These are phyloP conservation scores for Agelas oroides DNA, from an alignment of 37 sponge, comb jelly and placozoan genomes.

Conservation along the genomic window DNA sequence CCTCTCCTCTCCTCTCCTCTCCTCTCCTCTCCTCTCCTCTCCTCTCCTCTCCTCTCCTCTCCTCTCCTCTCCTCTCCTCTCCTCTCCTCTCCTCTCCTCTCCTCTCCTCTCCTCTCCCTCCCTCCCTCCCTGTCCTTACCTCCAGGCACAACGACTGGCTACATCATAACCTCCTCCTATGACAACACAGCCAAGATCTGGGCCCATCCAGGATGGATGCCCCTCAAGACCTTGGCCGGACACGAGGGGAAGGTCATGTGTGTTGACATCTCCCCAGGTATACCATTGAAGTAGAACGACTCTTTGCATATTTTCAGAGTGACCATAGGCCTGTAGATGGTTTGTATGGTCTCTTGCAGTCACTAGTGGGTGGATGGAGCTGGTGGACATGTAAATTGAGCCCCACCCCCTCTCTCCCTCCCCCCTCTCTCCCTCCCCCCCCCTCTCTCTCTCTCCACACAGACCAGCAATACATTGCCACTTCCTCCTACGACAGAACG, in stretches of 20 bases:
- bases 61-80: too few species aligned
- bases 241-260: slow-evolving; percentile 98
- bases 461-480: slow-evolving; percentile 85
- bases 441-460: not conserved
- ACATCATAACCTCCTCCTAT: slow-evolving; percentile 85
- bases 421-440: not conserved
- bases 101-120: too few species aligned
- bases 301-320: too few species aligned
- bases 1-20: too few species aligned
- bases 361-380: too few species aligned
- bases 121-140: too few species aligned
- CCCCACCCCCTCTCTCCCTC: not conserved
- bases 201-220: slow-evolving; percentile 97
- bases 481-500: slow-evolving; percentile 97
- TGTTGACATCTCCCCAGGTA: slow-evolving; percentile 91
- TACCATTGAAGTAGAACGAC: not conserved
- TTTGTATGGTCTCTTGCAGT: too few species aligned
- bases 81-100: too few species aligned
- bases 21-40: not conserved
- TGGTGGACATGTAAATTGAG: too few species aligned
- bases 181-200: slow-evolving; percentile 97
- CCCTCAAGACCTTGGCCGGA: slow-evolving; percentile 95
- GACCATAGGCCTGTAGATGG: too few species aligned
- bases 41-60: not conserved
- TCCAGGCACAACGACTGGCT: slow-evolving; percentile 54